phyloP scores from a whole-genome alignment of 2,113 vertebrate genomes.

The Heloderma charlesbogerti region DNA sequence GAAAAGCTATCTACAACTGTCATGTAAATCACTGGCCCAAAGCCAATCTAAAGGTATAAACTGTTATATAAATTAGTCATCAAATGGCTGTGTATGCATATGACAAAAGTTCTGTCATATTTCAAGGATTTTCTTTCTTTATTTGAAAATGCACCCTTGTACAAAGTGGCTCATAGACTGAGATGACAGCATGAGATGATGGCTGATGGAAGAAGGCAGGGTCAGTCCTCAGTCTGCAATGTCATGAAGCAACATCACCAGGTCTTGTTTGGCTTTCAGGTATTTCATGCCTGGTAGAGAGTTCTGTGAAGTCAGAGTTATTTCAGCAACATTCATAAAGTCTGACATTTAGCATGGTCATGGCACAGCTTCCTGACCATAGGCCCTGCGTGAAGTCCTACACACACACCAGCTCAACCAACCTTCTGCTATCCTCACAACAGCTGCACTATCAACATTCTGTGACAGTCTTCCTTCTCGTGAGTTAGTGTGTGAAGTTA shows the following conservation, averaged over 20 bases:
- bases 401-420: neutral
- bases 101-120: slow-evolving; percentile 14
- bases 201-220: neutral
- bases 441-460: neutral
- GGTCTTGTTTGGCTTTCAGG: neutral
- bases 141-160: slow-evolving; percentile 19
- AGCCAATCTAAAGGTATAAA: slow-evolving; percentile 5
- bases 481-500: too few species aligned
- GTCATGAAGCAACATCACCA: neutral
- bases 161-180: neutral
- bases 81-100: neutral
- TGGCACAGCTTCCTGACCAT: neutral
- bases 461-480: neutral
- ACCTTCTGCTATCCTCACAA: neutral
- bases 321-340: neutral
- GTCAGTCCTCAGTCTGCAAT: slow-evolving; percentile 6
- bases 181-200: neutral
- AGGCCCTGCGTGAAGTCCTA: neutral
- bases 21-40: slow-evolving; percentile 15
- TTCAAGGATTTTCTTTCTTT: slow-evolving; percentile 25
- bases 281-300: neutral
- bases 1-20: neutral
- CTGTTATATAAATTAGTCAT: neutral
- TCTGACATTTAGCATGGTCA: neutral
- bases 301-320: neutral